phyloP scores from a whole-genome alignment of 2,888 invertebrate species.

The Biston betularia region DNA sequence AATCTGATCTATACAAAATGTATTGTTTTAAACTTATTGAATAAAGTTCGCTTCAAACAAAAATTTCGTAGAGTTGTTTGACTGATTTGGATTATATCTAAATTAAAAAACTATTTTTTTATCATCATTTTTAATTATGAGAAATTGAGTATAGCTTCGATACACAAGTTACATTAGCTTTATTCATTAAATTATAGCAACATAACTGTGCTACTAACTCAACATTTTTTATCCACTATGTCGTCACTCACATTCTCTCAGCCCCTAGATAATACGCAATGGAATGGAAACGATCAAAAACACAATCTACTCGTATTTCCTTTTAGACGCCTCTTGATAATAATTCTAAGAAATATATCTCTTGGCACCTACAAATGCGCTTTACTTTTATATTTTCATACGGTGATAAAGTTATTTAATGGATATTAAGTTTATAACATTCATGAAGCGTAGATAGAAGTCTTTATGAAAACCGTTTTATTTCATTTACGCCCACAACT shows the following conservation, averaged over 20 bases:
- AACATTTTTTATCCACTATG: constrained; percentile 55
- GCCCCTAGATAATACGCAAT: constrained; percentile 68
- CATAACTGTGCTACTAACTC: constrained; percentile 38
- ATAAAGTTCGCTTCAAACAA: no score
- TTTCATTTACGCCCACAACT: constrained; percentile 13
- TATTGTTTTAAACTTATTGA: no score
- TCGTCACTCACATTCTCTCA: constrained; percentile 66
- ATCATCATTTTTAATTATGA: no score
- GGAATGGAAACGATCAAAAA: constrained; percentile 76
- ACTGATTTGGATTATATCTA: no score
- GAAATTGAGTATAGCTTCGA: no score
- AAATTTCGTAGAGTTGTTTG: no score
- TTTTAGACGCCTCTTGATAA: constrained; percentile 58
- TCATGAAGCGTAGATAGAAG: constrained; percentile 13
- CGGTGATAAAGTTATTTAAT: constrained; percentile 24
- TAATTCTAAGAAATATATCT: constrained; percentile 55
- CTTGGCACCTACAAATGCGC: constrained; percentile 30
- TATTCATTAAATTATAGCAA: no score
- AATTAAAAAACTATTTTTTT: no score
- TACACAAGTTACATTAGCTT: no score
- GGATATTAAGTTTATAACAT: constrained; percentile 32
- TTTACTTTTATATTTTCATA: constrained; percentile 29
- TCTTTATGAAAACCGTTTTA: constrained; percentile 21
- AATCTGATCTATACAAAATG: no score
- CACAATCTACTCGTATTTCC: constrained; percentile 70